Conservation (phyloP, 2,797 vertebrate genomes). For the Calcarius lapponicus region DNA sequence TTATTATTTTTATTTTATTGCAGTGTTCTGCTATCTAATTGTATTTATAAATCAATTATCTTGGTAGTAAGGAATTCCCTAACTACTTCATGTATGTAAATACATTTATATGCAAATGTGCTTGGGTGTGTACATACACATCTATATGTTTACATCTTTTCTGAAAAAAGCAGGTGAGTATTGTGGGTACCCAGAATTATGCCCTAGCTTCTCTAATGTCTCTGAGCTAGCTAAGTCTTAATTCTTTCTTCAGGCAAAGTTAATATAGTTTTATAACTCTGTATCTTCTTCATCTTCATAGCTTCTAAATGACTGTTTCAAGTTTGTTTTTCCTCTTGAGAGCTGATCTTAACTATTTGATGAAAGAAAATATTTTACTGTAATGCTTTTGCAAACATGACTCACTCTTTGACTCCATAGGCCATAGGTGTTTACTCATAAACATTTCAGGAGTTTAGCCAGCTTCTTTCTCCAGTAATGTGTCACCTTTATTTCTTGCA, state of each 20-base stretch:
- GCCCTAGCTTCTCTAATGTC: not conserved
- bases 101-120: not conserved
- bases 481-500: constrained; percentile 55
- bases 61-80: not conserved
- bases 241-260: not conserved
- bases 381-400: not conserved
- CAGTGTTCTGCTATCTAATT: not conserved
- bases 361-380: not conserved
- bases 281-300: not conserved
- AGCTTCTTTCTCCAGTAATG: constrained; percentile 34
- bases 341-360: constrained; percentile 1
- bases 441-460: constrained; percentile 11
- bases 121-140: not conserved
- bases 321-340: not conserved
- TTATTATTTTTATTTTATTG: not conserved
- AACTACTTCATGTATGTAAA: not conserved
- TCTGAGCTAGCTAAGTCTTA: not conserved
- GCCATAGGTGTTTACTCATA: not conserved
- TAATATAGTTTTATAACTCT: not conserved
- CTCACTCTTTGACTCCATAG: not conserved
- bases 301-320: not conserved
- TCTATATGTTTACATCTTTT: not conserved
- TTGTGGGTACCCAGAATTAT: not conserved
- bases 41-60: not conserved
- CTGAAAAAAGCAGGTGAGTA: not conserved